Evolutionary conservation across 2,888 invertebrate genomes (phyloP).

Genomic region (Thysanoteuthis rhombus): DNA sequence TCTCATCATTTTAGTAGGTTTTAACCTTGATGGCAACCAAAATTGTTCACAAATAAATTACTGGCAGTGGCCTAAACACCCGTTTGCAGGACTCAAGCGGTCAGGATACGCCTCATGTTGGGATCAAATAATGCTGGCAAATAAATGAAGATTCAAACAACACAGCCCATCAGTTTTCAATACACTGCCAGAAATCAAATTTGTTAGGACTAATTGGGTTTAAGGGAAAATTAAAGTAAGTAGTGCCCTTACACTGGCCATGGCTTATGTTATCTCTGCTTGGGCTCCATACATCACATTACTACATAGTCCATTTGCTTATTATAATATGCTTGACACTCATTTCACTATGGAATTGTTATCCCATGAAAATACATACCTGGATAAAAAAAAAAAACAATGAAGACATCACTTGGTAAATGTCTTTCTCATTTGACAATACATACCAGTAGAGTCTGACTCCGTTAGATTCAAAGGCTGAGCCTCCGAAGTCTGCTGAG

Average conservation of each 20-base stretch:
- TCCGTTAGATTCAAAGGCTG: slow-evolving; percentile 28
- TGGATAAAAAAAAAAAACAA: slow-evolving; percentile 43
- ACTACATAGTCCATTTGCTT: too few species aligned
- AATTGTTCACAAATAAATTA: too few species aligned
- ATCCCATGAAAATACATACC: neutral
- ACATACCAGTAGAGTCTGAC: slow-evolving; percentile 56
- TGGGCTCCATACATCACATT: too few species aligned
- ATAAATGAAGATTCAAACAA: neutral
- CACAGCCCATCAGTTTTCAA: too few species aligned
- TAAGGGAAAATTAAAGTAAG: neutral
- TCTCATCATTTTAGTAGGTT: too few species aligned
- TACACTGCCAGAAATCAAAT: neutral
- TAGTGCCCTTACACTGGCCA: too few species aligned
- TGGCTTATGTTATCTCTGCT: too few species aligned
- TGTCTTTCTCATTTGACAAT: slow-evolving; percentile 40
- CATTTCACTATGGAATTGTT: too few species aligned
- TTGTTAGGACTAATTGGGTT: neutral
- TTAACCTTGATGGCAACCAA: too few species aligned
- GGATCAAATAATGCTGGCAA: too few species aligned
- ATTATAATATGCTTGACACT: too few species aligned
- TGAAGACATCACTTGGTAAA: slow-evolving; percentile 40
- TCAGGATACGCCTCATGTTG: neutral
- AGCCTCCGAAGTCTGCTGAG: slow-evolving; percentile 55
- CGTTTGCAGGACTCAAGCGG: neutral
- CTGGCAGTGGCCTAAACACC: neutral